Evolutionary conservation across 2,113 vertebrate genomes (phyloP).

Genomic region (Mesitornis unicolor): DNA sequence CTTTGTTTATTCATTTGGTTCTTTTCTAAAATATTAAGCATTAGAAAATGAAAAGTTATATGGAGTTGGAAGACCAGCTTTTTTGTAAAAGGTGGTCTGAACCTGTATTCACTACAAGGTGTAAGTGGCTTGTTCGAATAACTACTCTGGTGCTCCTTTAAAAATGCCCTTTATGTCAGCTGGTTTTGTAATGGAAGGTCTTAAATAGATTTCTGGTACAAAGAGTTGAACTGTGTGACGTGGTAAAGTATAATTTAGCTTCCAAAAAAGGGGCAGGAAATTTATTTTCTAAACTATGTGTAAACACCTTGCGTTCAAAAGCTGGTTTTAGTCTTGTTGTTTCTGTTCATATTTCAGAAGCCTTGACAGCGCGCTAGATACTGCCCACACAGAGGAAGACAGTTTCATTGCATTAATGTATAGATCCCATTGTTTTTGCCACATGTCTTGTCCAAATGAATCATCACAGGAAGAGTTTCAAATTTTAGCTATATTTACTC

Average conservation of each 20-base stretch:
- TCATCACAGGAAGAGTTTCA: neutral
- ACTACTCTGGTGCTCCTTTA: neutral
- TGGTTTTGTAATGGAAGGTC: neutral
- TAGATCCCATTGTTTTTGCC: neutral
- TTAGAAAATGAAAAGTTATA: neutral
- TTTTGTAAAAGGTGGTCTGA: neutral
- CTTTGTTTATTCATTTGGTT: neutral
- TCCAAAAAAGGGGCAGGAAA: neutral
- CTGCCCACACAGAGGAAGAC: neutral
- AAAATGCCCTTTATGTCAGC: neutral
- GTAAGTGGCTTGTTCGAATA: neutral
- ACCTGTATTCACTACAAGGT: neutral
- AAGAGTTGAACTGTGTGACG: neutral
- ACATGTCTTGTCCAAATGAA: neutral
- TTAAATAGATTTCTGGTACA: neutral
- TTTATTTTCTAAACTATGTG: neutral
- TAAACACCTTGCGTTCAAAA: neutral
- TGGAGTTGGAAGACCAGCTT: neutral
- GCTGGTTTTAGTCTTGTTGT: neutral
- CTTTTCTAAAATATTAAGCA: neutral
- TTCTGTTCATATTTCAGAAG: constrained; percentile 2
- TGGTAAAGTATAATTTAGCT: neutral
- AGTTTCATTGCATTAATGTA: neutral
- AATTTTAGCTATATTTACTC: constrained; percentile 3
- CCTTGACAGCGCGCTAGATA: neutral